Conservation (phyloP, 2,797 vertebrate genomes). For the Oryzias sinensis region DNA sequence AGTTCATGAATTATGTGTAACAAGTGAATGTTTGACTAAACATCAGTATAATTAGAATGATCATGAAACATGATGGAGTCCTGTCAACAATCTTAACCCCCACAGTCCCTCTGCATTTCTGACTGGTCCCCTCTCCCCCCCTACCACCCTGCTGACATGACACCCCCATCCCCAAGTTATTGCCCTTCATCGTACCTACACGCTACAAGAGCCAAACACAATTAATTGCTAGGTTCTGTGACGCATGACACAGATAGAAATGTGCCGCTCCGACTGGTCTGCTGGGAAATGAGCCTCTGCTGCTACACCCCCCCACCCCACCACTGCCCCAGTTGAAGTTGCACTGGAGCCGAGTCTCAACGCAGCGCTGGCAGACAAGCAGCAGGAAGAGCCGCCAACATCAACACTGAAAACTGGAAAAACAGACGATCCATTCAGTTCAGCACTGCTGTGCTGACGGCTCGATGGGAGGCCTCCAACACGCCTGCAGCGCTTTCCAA, state of each 20-base stretch:
- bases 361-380: no score
- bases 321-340: neutral
- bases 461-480: constrained; percentile 10
- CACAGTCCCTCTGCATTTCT: constrained; percentile 23
- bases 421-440: constrained; percentile 21
- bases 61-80: no score
- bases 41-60: no score
- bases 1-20: no score
- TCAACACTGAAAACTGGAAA: constrained; percentile 1
- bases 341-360: no score
- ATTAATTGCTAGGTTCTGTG: constrained; percentile 37
- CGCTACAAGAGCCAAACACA: constrained; percentile 51
- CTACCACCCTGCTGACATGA: constrained; percentile 19
- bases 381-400: neutral
- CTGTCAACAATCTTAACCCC: neutral
- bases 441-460: constrained; percentile 32
- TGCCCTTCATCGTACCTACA: constrained; percentile 20
- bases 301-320: neutral
- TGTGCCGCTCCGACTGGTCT: constrained; percentile 7
- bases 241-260: constrained; percentile 29
- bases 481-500: constrained; percentile 57
- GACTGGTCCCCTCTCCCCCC: constrained; percentile 3
- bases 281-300: neutral
- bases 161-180: constrained; percentile 15
- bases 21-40: no score